Base-by-base conservation (phyloP, 2,113 vertebrate species). In the Limnothrissa miodon region DNA sequence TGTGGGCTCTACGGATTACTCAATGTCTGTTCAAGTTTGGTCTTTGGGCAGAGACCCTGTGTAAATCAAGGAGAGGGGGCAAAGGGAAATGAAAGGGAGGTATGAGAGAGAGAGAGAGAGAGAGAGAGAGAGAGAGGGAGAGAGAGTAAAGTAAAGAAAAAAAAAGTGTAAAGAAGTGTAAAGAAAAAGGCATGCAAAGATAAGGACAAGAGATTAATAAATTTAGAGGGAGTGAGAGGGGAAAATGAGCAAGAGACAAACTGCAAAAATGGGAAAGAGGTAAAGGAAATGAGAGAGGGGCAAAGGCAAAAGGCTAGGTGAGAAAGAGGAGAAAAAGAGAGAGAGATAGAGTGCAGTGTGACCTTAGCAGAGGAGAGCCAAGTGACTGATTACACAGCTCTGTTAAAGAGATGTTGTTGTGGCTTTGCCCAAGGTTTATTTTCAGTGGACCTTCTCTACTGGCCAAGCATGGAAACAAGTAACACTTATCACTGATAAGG, bases 371-470 rank as follows among this genome's bases (percentile, higher is more conserved):
- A 74, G 66, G 66, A 74, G 66, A 74, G 66, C 66, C 15, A 10
- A 74, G 66, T 74, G 66, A 29, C 66, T 39, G 66, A 74, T 74
- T 74, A 74, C 33, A 36, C 66, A n/a, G n/a, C n/a, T n/a, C n/a
- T n/a, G n/a, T 74, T 74, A 36, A 36, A 74, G 29, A 74, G 66
- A 33, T n/a, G 66, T 19, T 36, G 33, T 33, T 36, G 29, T 74
- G 66, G 66, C 66, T 39, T 19, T 36, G 66, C 66, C 29, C 29
- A 74, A 74, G 66, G 66, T 17, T 74, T 36, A 74, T 74, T 36
- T 74, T 15, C 66, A 74, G 25, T 33, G 59, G n/a, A 25, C 66
- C 19, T 33, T 10, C 7, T 29, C 29, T 15, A 36, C 33, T 74
- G 33, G 29, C 59, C 59, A 11, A 25, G n/a, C 66, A 36, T 74